These are phyloP conservation scores for Penaeus monodon DNA, from an alignment of 2,888 invertebrate genomes.

Conservation along the genomic window DNA sequence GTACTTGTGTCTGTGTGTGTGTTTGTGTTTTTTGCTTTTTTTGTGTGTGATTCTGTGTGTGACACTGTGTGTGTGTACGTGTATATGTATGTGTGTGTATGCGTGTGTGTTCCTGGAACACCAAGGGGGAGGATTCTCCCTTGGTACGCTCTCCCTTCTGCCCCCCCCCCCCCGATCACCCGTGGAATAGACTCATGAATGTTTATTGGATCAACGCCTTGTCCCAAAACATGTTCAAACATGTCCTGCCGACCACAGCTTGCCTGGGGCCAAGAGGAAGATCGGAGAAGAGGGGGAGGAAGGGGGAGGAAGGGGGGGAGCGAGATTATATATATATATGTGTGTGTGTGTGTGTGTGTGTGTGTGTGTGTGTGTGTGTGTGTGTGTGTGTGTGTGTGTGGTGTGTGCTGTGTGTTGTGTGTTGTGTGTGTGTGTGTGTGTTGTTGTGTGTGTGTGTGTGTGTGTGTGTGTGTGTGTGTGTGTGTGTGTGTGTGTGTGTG, in stretches of 20 bases:
- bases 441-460: no score
- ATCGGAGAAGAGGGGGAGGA: neutral
- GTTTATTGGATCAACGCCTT: slow-evolving; percentile 49
- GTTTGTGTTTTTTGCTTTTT: neutral
- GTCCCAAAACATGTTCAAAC: slow-evolving; percentile 49
- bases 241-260: slow-evolving; percentile 31
- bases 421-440: no score
- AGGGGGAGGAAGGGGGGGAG: neutral
- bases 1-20: neutral
- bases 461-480: no score
- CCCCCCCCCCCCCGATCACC: neutral
- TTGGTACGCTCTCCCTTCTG: no score
- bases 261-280: neutral
- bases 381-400: no score
- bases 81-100: neutral
- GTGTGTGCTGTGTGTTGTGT: no score
- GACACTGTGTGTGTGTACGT: neutral
- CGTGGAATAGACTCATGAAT: slow-evolving; percentile 35
- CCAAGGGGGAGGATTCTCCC: no score
- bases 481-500: no score
- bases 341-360: no score
- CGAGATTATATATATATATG: neutral
- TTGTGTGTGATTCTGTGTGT: neutral
- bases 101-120: no score
- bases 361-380: no score